Conservation (phyloP, 2,797 vertebrate genomes). For the Aplochiton taeniatus region DNA sequence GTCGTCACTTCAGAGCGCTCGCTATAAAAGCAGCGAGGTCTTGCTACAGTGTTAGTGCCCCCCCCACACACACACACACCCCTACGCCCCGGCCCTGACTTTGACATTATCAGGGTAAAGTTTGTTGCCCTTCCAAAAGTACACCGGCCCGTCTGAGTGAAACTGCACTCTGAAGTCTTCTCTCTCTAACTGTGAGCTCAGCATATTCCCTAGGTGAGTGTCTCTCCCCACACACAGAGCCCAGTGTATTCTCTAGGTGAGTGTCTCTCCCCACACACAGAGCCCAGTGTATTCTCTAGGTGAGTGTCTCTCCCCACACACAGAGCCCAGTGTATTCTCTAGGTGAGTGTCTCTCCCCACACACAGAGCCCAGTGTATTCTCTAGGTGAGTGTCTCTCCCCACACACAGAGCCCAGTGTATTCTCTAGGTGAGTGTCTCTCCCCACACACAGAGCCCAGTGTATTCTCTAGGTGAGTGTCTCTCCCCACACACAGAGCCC, state of each 20-base stretch:
- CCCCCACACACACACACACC: too few species aligned
- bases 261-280: constrained; percentile 18
- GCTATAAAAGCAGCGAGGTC: constrained; percentile 24
- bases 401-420: too few species aligned
- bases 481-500: constrained; percentile 1
- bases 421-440: too few species aligned
- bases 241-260: constrained; percentile 35
- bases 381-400: too few species aligned
- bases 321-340: too few species aligned
- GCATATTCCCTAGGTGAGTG: constrained; percentile 37
- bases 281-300: too few species aligned
- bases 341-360: too few species aligned
- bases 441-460: too few species aligned
- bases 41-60: not conserved
- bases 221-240: constrained; percentile 8
- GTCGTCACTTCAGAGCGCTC: constrained; percentile 47
- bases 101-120: constrained; percentile 62
- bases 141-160: constrained; percentile 49
- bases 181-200: constrained; percentile 28
- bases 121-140: constrained; percentile 68
- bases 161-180: constrained; percentile 44
- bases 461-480: constrained; percentile 36
- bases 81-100: not conserved
- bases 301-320: too few species aligned
- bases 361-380: too few species aligned